Evolutionary conservation across 2,797 vertebrate genomes (phyloP), one percentile per base, ranked within the genome.

Genomic region (Micrastur ruficollis): DNA sequence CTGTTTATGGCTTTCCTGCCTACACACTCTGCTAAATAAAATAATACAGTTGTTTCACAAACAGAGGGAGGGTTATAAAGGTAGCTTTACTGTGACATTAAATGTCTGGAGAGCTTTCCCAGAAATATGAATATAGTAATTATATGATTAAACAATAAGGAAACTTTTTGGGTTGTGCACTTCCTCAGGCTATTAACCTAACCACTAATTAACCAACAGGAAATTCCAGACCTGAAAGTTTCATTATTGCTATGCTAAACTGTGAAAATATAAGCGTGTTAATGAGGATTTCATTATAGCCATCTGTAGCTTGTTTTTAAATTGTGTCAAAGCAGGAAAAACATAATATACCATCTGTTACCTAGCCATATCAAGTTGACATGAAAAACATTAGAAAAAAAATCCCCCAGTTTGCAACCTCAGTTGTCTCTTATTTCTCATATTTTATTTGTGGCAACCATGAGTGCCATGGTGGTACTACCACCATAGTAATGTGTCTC

Each of bases 241-340:
- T 96, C 86, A 82, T 95, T 98, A 88, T 90, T 89, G 83, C 63
- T 94, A 65, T 90, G 72, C 19, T 94, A 83, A 96, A 93, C 74
- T 94, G 50, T 96, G 89, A 86, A 96, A 96, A 94, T 96, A 8
- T 62, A 89, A 93, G 96, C 89, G 90, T 90, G 94, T 85, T 90
- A 92, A 92, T 93, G 80, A 97, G 90, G 61, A 93, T 93, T 95
- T 92, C 92, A 72, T 91, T 96, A 92, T 93, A 90, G 67, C 94
- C 95, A 97, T 97, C 94, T 95, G 96, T 85, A 91, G 78, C 82
- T 73, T 94, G 86, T 95, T 96, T 95, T 95, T 89, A 85, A 94
- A 85, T 96, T 93, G 63, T 95, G 67, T 95, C 72, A 89, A 80
- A 76, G 61, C 78, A 94, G 74, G 52, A 93, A 94, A 95, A 89